Evolutionary conservation across 2,113 vertebrate genomes (phyloP).

Genomic region (Verasper variegatus): DNA sequence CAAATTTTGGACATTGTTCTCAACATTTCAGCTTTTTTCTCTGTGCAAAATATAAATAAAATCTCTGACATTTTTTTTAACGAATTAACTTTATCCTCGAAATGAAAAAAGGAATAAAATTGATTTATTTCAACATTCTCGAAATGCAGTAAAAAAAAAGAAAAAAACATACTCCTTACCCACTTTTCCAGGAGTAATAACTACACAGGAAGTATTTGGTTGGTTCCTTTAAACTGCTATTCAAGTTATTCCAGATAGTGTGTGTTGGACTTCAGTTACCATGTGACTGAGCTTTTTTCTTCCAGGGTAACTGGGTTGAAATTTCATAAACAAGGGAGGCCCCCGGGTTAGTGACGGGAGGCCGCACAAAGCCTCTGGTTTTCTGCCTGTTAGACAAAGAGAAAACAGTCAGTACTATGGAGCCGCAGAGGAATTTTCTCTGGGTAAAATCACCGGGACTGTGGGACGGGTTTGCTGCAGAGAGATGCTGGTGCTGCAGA

Average conservation of each 20-base stretch:
- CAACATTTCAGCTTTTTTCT: too few relatives aligned
- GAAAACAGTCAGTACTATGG: background rate
- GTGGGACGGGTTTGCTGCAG: background rate
- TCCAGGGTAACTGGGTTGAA: slow-evolving; percentile 65
- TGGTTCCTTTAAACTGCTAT: background rate
- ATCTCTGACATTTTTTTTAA: too few relatives aligned
- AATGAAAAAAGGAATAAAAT: too few relatives aligned
- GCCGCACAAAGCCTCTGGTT: slow-evolving; percentile 58
- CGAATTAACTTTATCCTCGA: too few relatives aligned
- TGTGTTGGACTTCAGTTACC: background rate
- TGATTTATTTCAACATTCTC: too few relatives aligned
- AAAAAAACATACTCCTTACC: too few relatives aligned
- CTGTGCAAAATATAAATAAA: too few relatives aligned
- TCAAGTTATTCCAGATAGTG: background rate
- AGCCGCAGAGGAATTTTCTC: slow-evolving; percentile 10
- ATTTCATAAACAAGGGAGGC: slow-evolving; percentile 50
- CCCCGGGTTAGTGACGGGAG: slow-evolving; percentile 50
- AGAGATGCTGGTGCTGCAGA: slow-evolving; percentile 40
- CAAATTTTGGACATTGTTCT: too few relatives aligned
- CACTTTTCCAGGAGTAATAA: too few relatives aligned
- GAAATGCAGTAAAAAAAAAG: too few relatives aligned
- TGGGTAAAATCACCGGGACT: background rate
- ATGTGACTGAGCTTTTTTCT: slow-evolving; percentile 42
- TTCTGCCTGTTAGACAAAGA: slow-evolving; percentile 57
- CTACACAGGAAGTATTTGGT: too few relatives aligned